phyloP scores from a whole-genome alignment of 2,113 vertebrate genomes.

The Nestor notabilis region DNA sequence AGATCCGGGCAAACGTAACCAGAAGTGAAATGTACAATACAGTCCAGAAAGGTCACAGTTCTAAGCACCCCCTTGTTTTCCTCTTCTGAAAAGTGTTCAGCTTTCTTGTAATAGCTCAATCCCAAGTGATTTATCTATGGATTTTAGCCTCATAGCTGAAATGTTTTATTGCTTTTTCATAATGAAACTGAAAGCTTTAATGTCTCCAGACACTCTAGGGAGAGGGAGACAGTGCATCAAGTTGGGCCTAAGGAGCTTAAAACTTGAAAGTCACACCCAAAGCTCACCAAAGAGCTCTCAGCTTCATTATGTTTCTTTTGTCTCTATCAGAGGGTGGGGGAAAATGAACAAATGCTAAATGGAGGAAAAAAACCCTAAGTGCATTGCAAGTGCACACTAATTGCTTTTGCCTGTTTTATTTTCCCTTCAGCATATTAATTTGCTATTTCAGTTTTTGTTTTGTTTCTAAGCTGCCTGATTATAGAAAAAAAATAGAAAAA shows the following conservation, averaged over 20 bases:
- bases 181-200: constrained; percentile 5
- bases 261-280: constrained; percentile 35
- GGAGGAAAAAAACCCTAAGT: not conserved
- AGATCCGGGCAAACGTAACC: not conserved
- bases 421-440: constrained; percentile 15
- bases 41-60: not conserved
- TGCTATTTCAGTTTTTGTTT: constrained; percentile 38
- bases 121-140: not conserved
- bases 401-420: constrained; percentile 17
- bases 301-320: not conserved
- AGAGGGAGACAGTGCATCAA: not conserved
- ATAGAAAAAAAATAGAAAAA: not conserved
- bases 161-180: constrained; percentile 31
- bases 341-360: constrained; percentile 14
- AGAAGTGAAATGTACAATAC: not conserved
- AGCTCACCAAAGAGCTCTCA: constrained; percentile 9
- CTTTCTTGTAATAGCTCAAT: not conserved
- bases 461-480: not conserved
- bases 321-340: not conserved
- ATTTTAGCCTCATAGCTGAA: constrained; percentile 17
- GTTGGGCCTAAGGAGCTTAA: not conserved
- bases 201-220: not conserved
- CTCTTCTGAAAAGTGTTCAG: not conserved
- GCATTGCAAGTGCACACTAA: constrained; percentile 16
- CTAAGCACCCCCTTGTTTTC: not conserved